Percentiles rank a stretch among this genome's conserved stretches.
phyloP scores from a whole-genome alignment of 2,797 vertebrate genomes.

The Myiotriccus ornatus region DNA sequence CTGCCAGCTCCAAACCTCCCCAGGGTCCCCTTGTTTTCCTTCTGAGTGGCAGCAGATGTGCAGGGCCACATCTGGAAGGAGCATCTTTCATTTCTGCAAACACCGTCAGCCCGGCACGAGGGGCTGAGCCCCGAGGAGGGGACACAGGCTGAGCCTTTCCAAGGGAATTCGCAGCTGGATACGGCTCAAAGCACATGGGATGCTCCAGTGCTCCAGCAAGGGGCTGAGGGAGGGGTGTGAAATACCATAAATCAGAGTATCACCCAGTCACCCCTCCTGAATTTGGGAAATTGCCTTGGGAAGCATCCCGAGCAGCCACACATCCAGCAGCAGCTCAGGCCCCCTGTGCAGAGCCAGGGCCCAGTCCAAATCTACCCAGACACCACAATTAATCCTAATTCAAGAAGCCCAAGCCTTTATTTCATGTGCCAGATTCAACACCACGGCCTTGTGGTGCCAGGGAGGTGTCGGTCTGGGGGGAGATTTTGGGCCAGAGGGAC shows the following conservation, averaged over 20 bases:
- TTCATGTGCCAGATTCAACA: background rate
- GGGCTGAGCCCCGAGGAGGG: background rate
- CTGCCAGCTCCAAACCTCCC: background rate
- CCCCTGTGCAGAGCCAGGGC: background rate
- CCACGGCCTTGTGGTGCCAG: rapidly evolving
- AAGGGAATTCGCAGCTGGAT: background rate
- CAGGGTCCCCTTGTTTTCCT: rapidly evolving
- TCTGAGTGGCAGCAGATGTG: background rate
- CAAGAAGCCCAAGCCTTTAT: background rate
- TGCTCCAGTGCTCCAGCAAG: background rate
- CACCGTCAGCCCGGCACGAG: rapidly evolving
- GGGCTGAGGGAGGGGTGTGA: background rate
- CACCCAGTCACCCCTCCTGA: background rate
- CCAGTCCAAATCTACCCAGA: background rate
- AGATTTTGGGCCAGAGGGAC: background rate
- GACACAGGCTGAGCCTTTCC: rapidly evolving
- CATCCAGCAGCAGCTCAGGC: background rate
- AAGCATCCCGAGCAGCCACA: background rate
- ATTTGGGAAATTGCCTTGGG: background rate
- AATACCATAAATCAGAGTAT: background rate
- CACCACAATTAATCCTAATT: background rate
- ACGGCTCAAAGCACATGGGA: rapidly evolving
- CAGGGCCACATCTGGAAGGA: background rate
- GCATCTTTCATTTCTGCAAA: background rate
- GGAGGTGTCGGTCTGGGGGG: background rate